Conservation (phyloP, 1,140 invertebrate genomes). For the Drepana arcuata region DNA sequence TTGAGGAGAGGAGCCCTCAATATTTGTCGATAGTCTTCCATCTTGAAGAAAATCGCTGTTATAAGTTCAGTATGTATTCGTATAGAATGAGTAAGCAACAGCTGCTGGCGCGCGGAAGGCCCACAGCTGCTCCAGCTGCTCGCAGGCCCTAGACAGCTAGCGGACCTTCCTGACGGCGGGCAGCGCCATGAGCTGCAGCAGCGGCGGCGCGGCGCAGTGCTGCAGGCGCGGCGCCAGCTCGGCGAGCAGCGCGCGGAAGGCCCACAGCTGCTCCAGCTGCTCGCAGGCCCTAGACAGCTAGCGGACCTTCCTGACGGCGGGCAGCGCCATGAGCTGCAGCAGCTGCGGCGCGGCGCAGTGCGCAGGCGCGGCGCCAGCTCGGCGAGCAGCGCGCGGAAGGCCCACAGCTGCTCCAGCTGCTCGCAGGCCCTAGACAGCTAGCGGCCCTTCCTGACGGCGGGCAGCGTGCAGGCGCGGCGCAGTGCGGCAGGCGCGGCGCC, state of each 20-base stretch:
- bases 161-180: slow-evolving; percentile 49
- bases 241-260: slow-evolving; percentile 22
- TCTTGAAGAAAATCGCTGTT: too few relatives aligned
- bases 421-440: too few relatives aligned
- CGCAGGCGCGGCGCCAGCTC: slow-evolving; percentile 31
- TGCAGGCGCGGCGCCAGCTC: background rate
- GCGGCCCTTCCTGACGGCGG: slow-evolving; percentile 46
- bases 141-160: too few relatives aligned
- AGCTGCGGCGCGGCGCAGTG: slow-evolving; percentile 39
- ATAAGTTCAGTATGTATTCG: too few relatives aligned
- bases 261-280: slow-evolving; percentile 24
- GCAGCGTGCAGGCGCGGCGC: slow-evolving; percentile 37
- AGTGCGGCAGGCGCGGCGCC: slow-evolving; percentile 29
- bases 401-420: slow-evolving; percentile 24
- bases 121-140: slow-evolving; percentile 25
- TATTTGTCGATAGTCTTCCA: too few relatives aligned
- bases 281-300: slow-evolving; percentile 9
- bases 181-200: slow-evolving; percentile 39
- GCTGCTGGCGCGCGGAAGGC: slow-evolving; percentile 22
- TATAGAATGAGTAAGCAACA: too few relatives aligned
- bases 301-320: background rate
- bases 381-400: slow-evolving; percentile 27
- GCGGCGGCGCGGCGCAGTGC: slow-evolving; percentile 34
- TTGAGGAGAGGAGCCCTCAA: too few relatives aligned
- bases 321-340: background rate